Evolutionary conservation across 2,113 vertebrate genomes (phyloP), one percentile per base, ranked within the genome.

Genomic region (Nipponia nippon): DNA sequence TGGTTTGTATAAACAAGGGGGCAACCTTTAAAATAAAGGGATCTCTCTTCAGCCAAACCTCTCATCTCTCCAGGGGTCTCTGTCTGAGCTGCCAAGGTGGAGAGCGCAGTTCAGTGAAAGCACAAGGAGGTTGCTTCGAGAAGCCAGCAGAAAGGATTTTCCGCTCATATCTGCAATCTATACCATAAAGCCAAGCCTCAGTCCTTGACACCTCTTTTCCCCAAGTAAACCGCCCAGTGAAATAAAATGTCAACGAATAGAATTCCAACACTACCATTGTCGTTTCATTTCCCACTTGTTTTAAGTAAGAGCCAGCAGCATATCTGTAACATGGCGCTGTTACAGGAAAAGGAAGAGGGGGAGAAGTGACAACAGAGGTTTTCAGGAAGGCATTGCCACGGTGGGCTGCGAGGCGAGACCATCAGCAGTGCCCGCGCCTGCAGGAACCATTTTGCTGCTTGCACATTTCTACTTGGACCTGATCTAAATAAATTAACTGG

Each of bases 1-100:
- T 1, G 22, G 26, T 0, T 40, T 32, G 15, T 19, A 55, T 19
- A 90, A 94, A 94, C 69, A 86, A 42, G 76, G 44, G 79, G 66
- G 17, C 67, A 89, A 17, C 69, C 38, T 75, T 44, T 34, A 26
- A 52, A 46, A 79, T 2, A 42, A 88, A 63, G 65, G 63, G 69
- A 70, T 72, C 63, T 72, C 42, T 72, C 47, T 75, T 27, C 79
- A 82, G 36, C 70, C 89, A 75, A 47, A 71, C 22, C 65, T 67
- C 78, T 94, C 69, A 87, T 82, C 77, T 89, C 93, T 38, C 94
- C 84, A 34, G 16, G 93, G 76, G 61, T 80, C 82, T 80, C 82
- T 38, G 38, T 21, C 67, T 44, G 72, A 55, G 11, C 46, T 53
- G 58, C 76, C 87, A 72, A 36, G 66, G 55, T 34, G 59, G 25